These are phyloP conservation scores for Rhipidura dahli DNA, from an alignment of 2,113 vertebrate genomes.

Conservation along the genomic window DNA sequence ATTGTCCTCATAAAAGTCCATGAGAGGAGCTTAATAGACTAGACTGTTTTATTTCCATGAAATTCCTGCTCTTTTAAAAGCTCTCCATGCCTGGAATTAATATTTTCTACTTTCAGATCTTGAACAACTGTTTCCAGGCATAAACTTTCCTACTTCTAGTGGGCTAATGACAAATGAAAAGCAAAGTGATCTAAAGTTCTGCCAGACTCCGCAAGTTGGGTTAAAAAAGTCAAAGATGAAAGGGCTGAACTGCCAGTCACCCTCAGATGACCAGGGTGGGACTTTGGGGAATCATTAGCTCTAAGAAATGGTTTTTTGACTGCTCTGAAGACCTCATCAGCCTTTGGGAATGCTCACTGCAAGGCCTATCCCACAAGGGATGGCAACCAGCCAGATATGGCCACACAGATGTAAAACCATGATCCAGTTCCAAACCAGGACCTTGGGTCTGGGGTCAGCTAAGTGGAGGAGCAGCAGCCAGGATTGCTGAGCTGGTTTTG, in stretches of 20 bases:
- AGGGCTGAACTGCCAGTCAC: background rate
- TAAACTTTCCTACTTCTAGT: background rate
- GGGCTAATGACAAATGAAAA: background rate
- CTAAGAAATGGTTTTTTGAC: background rate
- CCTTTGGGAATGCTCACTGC: background rate
- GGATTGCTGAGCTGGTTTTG: background rate
- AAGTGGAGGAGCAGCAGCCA: background rate
- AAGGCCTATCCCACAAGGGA: background rate
- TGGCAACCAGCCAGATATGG: rapidly evolving
- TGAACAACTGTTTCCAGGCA: background rate
- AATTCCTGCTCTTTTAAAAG: slow-evolving; percentile 44
- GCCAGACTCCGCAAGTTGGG: background rate
- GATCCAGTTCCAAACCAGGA: background rate
- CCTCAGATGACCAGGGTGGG: background rate
- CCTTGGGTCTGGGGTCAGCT: background rate
- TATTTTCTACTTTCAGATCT: slow-evolving; percentile 9
- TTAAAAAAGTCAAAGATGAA: slow-evolving; percentile 10
- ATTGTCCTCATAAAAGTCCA: slow-evolving; percentile 40
- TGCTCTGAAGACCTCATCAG: background rate
- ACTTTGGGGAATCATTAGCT: background rate
- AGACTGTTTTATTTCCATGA: slow-evolving; percentile 34
- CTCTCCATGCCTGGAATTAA: slow-evolving; percentile 11
- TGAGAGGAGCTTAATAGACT: slow-evolving; percentile 47
- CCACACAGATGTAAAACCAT: background rate
- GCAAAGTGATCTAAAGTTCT: background rate